Evolutionary conservation across 2,113 vertebrate species (phyloP).

Genomic region (Salvelinus sp.): DNA sequence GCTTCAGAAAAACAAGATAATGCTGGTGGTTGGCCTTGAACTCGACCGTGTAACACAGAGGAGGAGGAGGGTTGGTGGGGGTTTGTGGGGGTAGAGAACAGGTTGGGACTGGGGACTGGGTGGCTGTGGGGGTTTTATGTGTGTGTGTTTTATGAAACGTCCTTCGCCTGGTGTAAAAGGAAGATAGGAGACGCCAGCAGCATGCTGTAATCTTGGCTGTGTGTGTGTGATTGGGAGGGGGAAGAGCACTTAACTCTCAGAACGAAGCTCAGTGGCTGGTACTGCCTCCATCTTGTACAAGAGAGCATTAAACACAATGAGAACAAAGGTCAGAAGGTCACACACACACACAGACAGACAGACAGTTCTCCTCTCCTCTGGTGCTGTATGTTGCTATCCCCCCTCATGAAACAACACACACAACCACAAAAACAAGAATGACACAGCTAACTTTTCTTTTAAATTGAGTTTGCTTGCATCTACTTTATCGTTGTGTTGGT

Average conservation of each 20-base stretch:
- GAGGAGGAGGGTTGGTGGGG: background rate
- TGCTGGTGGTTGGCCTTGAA: constrained; percentile 15
- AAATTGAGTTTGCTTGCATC: background rate
- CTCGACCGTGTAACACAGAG: background rate
- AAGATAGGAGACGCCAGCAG: constrained; percentile 2
- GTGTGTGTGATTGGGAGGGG: background rate
- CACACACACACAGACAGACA: constrained; percentile 1
- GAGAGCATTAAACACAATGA: constrained; percentile 20
- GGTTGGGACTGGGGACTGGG: background rate
- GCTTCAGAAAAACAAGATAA: background rate
- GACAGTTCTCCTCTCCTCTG: background rate
- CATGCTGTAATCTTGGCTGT: constrained; percentile 20
- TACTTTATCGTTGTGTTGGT: constrained; percentile 14
- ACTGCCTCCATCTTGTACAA: constrained; percentile 25
- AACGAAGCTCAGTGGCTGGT: constrained; percentile 17
- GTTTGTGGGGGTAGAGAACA: background rate
- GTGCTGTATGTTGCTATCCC: constrained; percentile 1
- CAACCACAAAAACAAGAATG: background rate
- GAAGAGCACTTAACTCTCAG: constrained; percentile 1
- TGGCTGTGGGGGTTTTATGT: constrained; percentile 4
- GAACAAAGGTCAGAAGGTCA: constrained; percentile 40
- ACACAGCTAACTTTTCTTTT: background rate
- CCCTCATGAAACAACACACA: background rate
- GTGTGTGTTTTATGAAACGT: constrained; percentile 17
- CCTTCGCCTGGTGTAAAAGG: constrained; percentile 24